Percentiles rank a stretch among this genome's conserved stretches.
Evolutionary conservation across 2,797 vertebrate genomes (phyloP).

Genomic region (Tympanoctomys barrerae): DNA sequence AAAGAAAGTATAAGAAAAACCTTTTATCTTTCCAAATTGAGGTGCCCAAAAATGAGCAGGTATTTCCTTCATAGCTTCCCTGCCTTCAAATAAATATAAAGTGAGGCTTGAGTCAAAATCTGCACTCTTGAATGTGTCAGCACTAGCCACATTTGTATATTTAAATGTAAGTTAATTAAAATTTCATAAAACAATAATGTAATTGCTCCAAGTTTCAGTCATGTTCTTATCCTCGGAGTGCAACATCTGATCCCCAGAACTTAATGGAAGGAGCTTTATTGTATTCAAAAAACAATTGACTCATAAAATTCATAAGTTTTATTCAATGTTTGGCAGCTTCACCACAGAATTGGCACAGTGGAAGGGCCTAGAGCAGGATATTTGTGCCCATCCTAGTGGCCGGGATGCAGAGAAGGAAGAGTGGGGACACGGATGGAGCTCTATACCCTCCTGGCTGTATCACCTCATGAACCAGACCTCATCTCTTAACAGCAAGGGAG

Average conservation of each 20-base stretch:
- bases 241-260: not conserved
- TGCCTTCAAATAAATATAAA: not conserved
- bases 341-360: not conserved
- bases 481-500: not conserved
- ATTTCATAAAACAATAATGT: constrained; percentile 7
- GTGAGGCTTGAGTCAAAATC: not conserved
- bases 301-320: not conserved
- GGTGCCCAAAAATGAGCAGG: not conserved
- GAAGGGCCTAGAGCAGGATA: not conserved
- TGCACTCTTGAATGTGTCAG: not conserved
- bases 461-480: not conserved
- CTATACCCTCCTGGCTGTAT: not conserved
- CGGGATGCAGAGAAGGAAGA: not conserved
- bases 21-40: not conserved
- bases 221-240: not conserved
- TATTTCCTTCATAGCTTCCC: not conserved
- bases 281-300: not conserved
- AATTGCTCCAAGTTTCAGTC: not conserved
- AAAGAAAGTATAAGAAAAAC: not conserved
- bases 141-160: not conserved
- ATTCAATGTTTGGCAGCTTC: not conserved
- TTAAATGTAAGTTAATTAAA: not conserved
- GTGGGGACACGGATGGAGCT: not conserved
- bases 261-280: not conserved
- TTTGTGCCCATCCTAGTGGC: not conserved